Percentiles rank a stretch among this genome's conserved stretches.
Evolutionary conservation across 92 coral and sea anemone species (phyloP).

Genomic region (Epizoanthus rinbou): DNA sequence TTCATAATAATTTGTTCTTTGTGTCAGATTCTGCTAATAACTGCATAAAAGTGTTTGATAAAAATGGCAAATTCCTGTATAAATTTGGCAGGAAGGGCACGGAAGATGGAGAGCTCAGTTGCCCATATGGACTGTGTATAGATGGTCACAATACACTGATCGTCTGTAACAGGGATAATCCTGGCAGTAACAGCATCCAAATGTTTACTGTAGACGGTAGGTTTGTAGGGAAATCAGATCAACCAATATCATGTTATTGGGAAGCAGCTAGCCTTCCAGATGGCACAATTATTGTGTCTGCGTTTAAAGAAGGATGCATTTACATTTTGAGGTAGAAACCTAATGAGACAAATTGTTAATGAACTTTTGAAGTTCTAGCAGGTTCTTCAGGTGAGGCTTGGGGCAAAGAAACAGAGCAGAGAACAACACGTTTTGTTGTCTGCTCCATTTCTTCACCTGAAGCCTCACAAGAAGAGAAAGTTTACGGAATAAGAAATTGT

Average conservation of each 20-base stretch:
- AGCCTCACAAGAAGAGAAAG: no score
- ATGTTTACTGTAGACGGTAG: not conserved
- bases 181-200: not conserved
- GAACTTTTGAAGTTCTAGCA: no score
- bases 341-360: no score
- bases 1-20: no score
- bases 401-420: no score
- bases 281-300: not conserved
- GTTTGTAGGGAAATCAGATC: slow-evolving; percentile 7
- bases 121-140: slow-evolving; percentile 3
- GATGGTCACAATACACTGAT: not conserved
- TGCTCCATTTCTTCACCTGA: no score
- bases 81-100: not conserved
- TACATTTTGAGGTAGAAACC: not conserved
- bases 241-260: not conserved
- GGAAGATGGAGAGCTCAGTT: not conserved
- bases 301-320: not conserved
- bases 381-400: no score
- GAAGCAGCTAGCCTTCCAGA: slow-evolving; percentile 6
- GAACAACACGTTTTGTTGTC: no score
- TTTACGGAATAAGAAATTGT: no score
- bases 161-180: not conserved
- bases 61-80: not conserved
- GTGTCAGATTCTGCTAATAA: no score
- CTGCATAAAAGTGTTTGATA: not conserved